These are phyloP conservation scores for Probaryconus sp. DNA, from an alignment of 1,140 invertebrate species.

Conservation along the genomic window DNA sequence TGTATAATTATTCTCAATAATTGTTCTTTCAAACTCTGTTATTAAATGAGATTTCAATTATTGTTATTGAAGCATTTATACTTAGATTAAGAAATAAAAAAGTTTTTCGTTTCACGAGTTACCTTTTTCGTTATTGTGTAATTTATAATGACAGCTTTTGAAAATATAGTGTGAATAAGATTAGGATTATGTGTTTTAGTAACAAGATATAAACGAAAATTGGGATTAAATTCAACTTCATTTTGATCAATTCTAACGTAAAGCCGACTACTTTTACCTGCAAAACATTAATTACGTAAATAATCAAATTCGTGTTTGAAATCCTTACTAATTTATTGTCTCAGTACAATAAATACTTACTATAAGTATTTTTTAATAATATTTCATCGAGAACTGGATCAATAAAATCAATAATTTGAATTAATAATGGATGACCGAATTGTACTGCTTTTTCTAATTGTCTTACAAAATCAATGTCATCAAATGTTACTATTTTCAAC, in stretches of 20 bases:
- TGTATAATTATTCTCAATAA: slow-evolving; percentile 90
- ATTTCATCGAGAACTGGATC: slow-evolving; percentile 94
- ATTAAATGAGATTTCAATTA: slow-evolving; percentile 1
- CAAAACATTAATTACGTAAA: slow-evolving; percentile 29
- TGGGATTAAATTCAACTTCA: slow-evolving; percentile 91
- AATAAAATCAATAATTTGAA: slow-evolving; percentile 94
- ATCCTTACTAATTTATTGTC: too few species aligned
- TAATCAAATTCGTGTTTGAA: too few species aligned
- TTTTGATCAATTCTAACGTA: slow-evolving; percentile 91
- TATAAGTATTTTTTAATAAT: slow-evolving; percentile 91
- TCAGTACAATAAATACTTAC: slow-evolving; percentile 73
- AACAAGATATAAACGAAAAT: slow-evolving; percentile 91
- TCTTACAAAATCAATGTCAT: slow-evolving; percentile 90
- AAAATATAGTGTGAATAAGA: slow-evolving; percentile 90
- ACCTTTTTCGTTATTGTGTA: slow-evolving; percentile 90
- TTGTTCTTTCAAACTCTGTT: slow-evolving; percentile 93
- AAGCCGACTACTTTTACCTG: slow-evolving; percentile 83
- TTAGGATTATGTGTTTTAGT: slow-evolving; percentile 92
- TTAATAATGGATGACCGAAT: slow-evolving; percentile 90
- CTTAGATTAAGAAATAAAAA: slow-evolving; percentile 2
- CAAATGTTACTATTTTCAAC: slow-evolving; percentile 90
- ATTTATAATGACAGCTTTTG: slow-evolving; percentile 92
- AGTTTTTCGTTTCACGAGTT: slow-evolving; percentile 28
- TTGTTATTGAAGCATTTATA: background rate
- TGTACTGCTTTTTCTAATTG: slow-evolving; percentile 92